Conservation (phyloP, 30 jellyfish, hydroid and myxozoan genomes). For the Turritopsis dohrnii region DNA sequence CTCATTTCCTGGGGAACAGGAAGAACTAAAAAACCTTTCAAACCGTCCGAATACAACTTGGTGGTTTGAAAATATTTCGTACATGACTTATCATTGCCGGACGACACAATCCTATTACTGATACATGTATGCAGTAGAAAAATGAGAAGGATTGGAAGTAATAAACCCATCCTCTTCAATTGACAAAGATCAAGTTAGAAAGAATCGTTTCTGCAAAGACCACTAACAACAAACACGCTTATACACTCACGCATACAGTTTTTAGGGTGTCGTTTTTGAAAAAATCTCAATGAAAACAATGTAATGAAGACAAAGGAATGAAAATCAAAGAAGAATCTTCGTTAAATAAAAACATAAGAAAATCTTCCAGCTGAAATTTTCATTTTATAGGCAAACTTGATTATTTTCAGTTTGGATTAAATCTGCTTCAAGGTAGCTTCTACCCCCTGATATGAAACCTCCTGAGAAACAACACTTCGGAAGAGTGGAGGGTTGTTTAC, state of each 20-base stretch:
- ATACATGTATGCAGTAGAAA: not conserved
- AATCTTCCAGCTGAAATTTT: too few species aligned
- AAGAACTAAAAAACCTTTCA: not conserved
- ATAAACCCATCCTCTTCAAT: not conserved
- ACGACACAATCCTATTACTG: not conserved
- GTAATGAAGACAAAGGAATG: not conserved
- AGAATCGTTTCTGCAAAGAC: not conserved
- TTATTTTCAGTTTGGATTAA: not conserved
- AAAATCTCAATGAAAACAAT: not conserved
- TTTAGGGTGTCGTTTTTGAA: not conserved
- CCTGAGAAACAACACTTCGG: not conserved
- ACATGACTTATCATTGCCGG: not conserved
- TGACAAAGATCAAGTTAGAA: not conserved
- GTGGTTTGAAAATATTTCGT: conserved; percentile 1
- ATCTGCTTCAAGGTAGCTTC: too few species aligned
- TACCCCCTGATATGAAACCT: not conserved
- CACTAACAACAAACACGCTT: not conserved
- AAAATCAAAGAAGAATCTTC: not conserved
- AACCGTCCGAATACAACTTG: not conserved
- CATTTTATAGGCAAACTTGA: too few species aligned
- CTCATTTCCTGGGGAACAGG: not conserved
- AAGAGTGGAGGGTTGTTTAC: not conserved
- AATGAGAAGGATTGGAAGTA: not conserved
- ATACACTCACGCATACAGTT: not conserved
- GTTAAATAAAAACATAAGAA: too few species aligned